Percentiles rank a stretch among this genome's conserved stretches.
phyloP scores from a whole-genome alignment of 2,113 vertebrate species.

The Opisthocomus hoazin region DNA sequence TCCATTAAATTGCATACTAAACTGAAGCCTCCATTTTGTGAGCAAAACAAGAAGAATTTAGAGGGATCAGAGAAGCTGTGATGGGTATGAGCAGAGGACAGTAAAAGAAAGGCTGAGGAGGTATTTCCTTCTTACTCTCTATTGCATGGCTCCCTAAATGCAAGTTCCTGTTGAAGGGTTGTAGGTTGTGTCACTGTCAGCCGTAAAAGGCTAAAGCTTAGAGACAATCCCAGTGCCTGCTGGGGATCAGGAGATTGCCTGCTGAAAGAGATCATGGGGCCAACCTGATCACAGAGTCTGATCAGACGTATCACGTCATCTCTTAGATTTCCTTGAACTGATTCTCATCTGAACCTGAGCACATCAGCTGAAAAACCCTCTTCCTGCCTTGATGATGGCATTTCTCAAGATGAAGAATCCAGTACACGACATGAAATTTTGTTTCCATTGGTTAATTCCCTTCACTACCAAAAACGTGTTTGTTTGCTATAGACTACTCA shows the following conservation, averaged over 20 bases:
- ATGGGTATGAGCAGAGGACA: neutral
- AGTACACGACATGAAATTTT: neutral
- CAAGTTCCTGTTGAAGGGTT: neutral
- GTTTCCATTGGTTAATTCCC: neutral
- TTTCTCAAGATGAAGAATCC: neutral
- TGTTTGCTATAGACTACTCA: neutral
- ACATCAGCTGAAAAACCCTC: neutral
- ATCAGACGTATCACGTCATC: neutral
- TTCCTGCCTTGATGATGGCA: neutral
- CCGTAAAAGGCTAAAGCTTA: neutral
- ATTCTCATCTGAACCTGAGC: neutral
- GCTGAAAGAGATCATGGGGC: neutral
- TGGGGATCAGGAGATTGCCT: neutral
- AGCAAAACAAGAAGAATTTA: neutral
- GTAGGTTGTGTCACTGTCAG: neutral
- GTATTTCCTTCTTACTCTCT: neutral
- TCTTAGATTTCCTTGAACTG: conserved; percentile 23
- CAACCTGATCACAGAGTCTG: neutral
- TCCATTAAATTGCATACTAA: neutral
- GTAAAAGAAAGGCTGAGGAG: neutral
- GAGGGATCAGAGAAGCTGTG: neutral
- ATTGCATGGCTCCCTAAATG: neutral
- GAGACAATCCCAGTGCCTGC: neutral
- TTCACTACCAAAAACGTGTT: neutral
- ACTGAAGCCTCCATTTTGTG: neutral